Percentiles rank a stretch among this genome's conserved stretches.
Evolutionary conservation across 1,140 invertebrate species (phyloP).

Genomic region (Drosophila grimshawi): DNA sequence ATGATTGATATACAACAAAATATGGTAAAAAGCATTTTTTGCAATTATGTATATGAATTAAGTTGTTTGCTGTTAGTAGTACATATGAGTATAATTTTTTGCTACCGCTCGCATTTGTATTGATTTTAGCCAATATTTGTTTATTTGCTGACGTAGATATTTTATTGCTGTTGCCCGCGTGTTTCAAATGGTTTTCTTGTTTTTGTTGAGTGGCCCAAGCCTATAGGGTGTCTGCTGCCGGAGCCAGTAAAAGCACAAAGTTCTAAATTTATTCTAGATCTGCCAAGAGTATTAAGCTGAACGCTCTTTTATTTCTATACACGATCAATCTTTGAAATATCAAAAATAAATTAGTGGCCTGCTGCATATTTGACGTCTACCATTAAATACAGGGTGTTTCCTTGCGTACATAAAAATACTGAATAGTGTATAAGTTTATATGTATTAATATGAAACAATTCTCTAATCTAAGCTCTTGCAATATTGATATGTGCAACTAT

Average conservation of each 20-base stretch:
- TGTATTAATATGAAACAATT: no score
- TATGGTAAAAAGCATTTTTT: constrained; percentile 16
- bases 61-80: constrained; percentile 31
- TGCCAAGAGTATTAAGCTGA: no score
- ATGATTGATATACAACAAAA: constrained; percentile 33
- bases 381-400: constrained; percentile 25
- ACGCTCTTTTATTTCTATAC: neutral
- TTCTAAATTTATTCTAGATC: no score
- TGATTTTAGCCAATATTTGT: constrained; percentile 79
- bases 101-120: constrained; percentile 52
- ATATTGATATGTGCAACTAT: neutral
- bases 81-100: constrained; percentile 10
- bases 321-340: constrained; percentile 1
- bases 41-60: constrained; percentile 48
- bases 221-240: constrained; percentile 17
- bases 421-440: constrained; percentile 1
- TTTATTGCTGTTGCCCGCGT: constrained; percentile 52
- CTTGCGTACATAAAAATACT: neutral
- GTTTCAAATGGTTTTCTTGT: constrained; percentile 32
- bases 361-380: neutral
- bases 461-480: neutral
- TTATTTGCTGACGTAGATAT: constrained; percentile 75
- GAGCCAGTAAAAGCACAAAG: neutral
- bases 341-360: constrained; percentile 13
- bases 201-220: constrained; percentile 20